phyloP scores from a whole-genome alignment of 2,888 invertebrate species.

The Gastracanthus pulcherrimus region DNA sequence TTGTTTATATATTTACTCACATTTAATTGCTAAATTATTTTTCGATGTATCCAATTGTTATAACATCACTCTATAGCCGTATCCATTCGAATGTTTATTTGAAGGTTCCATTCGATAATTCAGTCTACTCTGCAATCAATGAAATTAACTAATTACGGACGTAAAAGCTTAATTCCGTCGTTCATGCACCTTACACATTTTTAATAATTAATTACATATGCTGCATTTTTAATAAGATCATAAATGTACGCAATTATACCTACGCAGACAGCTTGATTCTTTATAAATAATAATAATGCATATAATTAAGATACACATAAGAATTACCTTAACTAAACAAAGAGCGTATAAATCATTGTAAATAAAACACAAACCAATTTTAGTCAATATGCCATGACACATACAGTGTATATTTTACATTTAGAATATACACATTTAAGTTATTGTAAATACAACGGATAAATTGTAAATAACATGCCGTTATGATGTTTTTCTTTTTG shows the following conservation, averaged over 20 bases:
- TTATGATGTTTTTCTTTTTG: background rate
- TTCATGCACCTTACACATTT: background rate
- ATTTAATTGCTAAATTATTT: too few species aligned
- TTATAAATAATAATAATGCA: background rate
- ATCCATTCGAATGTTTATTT: background rate
- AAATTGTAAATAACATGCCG: background rate
- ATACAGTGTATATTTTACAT: background rate
- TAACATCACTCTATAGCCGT: too few species aligned
- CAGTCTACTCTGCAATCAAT: background rate
- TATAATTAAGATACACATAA: background rate
- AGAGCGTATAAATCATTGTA: background rate
- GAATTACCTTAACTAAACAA: background rate
- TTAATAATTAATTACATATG: background rate
- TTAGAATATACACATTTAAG: background rate
- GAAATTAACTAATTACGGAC: slow-evolving; percentile 9
- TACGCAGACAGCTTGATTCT: background rate
- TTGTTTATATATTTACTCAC: too few species aligned
- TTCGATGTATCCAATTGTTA: too few species aligned
- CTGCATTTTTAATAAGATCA: background rate
- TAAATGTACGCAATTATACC: background rate
- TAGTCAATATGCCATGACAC: background rate
- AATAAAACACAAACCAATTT: background rate
- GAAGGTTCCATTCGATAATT: background rate
- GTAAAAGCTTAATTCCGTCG: background rate
- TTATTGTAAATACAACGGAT: slow-evolving; percentile 3